Evolutionary conservation across 2,113 vertebrate species (phyloP), one percentile per base, ranked within the genome.

Genomic region (Tragulus kanchil): DNA sequence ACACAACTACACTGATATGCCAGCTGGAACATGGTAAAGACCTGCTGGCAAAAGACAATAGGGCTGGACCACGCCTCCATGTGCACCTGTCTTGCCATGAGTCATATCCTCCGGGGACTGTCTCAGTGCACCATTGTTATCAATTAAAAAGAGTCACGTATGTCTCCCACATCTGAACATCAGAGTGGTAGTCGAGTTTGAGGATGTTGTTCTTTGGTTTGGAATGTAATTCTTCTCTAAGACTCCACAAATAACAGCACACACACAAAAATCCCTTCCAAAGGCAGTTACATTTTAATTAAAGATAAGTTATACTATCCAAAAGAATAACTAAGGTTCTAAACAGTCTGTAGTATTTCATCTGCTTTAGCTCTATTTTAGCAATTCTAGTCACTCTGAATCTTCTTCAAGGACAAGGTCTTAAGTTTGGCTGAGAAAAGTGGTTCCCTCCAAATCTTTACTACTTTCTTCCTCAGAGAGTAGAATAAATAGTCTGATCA

Each of bases 31-130:
- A 28, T 4, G 1, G 1, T 36, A 3, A 85, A 54, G 56, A 45
- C 36, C 45, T 61, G 56, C 19, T 84, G 36, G 48, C 16, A 54
- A 86, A 83, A 95, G 64, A 95, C 71, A 95, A 93, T 56, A 82
- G 64, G 54, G 61, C 69, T 87, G 85, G 42, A 61, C 26, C 5
- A 4, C 82, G 93, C 61, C 50, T 86, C 59, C 54, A 0, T 1
- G 50, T 93, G 71, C 64, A 85, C 90, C 95, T 97, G 95, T 93
- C 69, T 96, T 85, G 83, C 83, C 2, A 1, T 97, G 93, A 97
- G 56, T 97, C 97, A 97, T 5, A 42, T 89, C 67, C 89, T 83
- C 17, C 16, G 28, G 62, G 89, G 58, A 83, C 31, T 56, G 48
- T 52, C 26, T 93, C 83, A 50, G 54, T 48, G 50, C 36, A 81